Base-by-base conservation (phyloP, 2,113 vertebrate species). In the Beaufortia kweichowensis region DNA sequence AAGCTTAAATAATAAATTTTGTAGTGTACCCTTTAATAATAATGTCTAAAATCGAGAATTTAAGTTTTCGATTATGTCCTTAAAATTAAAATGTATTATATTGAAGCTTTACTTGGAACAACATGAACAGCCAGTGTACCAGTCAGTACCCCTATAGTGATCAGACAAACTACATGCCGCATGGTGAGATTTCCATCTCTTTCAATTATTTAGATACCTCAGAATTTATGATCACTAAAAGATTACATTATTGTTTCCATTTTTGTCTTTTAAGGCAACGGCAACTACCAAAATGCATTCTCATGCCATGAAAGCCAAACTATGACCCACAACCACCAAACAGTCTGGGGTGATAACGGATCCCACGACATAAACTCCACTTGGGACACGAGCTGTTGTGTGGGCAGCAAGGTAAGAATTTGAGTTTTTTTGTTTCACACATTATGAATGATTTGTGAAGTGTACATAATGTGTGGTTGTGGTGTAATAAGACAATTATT, bases 381-480 rank as follows among this genome's bases (percentile, higher is more conserved):
- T 68, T 93, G 92, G 92, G 90, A 91, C 75, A 83, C 88, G 5
- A 85, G 87, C 17, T 85, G 88, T 77, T 91, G 89, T 63, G 88
- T 92, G 56, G 90, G 88, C 81, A 90, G 87, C 89, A 92, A 93
- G 91, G 92, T 92, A 77, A 88, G 41, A 0, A 50, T 48, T 35
- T 0, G 3, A 35, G 50, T 17, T 11, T 35, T 17, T 3, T 53
- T 3, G 19, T 46, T n/a, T n/a, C n/a, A n/a, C n/a, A n/a, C n/a
- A n/a, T n/a, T n/a, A 17, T 19, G 43, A 46, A 11, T n/a, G 3
- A 6, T n/a, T 9, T 46, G 43, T 46, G 3, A 46, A 8, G 19
- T 50, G 17, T n/a, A 43, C 41, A 43, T 43, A 43, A 5, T 35
- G 43, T 46, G 8, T 39, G 35, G 8, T 39, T 10, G 11, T 10